Conservation (phyloP, 2,113 vertebrate genomes). For the Pelecanus crispus region DNA sequence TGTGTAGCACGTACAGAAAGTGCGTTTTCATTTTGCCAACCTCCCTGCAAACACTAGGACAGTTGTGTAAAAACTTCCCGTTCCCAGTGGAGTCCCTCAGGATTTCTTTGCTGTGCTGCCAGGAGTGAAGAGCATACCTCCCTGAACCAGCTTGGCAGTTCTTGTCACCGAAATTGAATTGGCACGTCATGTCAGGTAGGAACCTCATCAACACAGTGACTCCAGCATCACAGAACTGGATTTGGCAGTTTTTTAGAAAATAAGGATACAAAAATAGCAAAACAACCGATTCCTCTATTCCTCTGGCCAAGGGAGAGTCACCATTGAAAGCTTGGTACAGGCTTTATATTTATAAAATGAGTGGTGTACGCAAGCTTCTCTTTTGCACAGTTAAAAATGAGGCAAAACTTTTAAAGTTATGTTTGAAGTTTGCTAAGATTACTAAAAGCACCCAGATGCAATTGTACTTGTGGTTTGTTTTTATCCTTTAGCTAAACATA, state of each 20-base stretch:
- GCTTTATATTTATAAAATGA: background rate
- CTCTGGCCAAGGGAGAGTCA: background rate
- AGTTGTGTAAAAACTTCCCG: background rate
- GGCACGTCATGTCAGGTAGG: background rate
- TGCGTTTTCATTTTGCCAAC: background rate
- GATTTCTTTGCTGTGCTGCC: fast-evolving
- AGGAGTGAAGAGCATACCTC: background rate
- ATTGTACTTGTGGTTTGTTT: conserved; percentile 23
- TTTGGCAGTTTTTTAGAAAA: background rate
- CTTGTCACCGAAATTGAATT: background rate
- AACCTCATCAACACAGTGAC: background rate
- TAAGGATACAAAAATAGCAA: background rate
- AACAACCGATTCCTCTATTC: background rate
- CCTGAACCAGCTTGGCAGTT: background rate
- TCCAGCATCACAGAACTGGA: background rate
- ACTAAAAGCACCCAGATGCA: background rate
- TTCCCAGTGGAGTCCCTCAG: background rate
- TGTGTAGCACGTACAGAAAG: background rate
- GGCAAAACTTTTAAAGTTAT: background rate
- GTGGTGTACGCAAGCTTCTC: background rate
- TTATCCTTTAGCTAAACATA: conserved; percentile 44
- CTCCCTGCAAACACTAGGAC: background rate
- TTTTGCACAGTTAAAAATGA: background rate
- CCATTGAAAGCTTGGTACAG: background rate
- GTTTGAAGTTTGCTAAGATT: background rate